phyloP scores from a whole-genome alignment of 2,797 vertebrate genomes.

The Nannoperca australis region DNA sequence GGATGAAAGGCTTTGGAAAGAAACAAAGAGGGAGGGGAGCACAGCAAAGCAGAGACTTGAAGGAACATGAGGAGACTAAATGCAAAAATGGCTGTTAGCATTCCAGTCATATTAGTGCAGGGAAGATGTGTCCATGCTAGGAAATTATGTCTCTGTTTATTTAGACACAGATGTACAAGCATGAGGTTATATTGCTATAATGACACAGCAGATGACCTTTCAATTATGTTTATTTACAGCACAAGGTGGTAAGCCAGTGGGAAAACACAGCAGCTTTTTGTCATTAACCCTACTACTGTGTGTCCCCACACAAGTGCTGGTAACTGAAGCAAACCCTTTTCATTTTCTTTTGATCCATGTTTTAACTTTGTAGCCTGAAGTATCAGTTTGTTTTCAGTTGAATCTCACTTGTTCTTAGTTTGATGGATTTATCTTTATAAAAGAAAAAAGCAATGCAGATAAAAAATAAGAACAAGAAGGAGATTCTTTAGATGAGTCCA shows the following conservation, averaged over 20 bases:
- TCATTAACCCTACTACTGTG: conserved; percentile 2
- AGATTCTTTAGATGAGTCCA: neutral
- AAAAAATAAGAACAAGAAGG: neutral
- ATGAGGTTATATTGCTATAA: conserved; percentile 48
- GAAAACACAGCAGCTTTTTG: conserved; percentile 25
- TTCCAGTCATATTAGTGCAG: conserved; percentile 47
- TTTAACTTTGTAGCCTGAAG: neutral
- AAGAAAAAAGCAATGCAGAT: neutral
- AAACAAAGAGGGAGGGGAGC: conserved; percentile 8
- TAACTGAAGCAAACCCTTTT: neutral
- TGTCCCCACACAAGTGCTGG: neutral
- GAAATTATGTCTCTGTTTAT: conserved; percentile 54
- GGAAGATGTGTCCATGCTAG: conserved; percentile 36
- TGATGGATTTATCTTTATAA: neutral
- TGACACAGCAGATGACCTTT: conserved; percentile 47
- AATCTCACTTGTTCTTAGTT: neutral
- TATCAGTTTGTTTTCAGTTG: neutral
- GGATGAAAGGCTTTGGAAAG: conserved; percentile 5
- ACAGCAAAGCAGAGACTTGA: conserved; percentile 27
- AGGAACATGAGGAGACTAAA: conserved; percentile 40
- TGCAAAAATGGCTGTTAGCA: conserved; percentile 53
- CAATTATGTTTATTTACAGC: conserved; percentile 49
- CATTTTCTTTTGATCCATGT: neutral
- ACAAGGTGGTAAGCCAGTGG: conserved; percentile 24
- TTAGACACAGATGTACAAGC: conserved; percentile 38